Conservation (phyloP, 2,888 invertebrate species). For the Lissocephala sabroskyi region DNA sequence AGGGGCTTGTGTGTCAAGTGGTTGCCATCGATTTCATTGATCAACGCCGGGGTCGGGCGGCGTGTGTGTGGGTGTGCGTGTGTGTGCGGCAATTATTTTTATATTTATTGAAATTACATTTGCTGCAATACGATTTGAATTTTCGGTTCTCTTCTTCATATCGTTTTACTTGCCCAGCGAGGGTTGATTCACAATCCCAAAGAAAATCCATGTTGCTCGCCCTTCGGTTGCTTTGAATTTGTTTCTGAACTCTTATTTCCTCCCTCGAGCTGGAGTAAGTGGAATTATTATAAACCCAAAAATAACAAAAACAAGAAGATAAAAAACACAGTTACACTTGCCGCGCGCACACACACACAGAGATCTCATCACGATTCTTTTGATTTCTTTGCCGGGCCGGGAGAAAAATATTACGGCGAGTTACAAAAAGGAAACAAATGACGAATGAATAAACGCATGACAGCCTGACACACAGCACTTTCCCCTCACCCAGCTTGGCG, state of each 20-base stretch:
- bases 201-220: no score
- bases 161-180: no score
- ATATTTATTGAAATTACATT: conserved; percentile 32
- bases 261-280: no score
- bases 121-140: no score
- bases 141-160: no score
- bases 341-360: conserved; percentile 17
- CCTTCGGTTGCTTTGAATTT: no score
- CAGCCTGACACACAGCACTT: conserved; percentile 39
- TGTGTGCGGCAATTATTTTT: conserved; percentile 22
- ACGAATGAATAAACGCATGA: conserved; percentile 58
- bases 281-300: no score
- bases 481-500: conserved; percentile 6
- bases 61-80: neutral
- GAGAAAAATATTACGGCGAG: conserved; percentile 29
- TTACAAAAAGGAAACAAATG: conserved; percentile 39
- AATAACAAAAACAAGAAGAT: conserved; percentile 19
- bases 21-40: conserved; percentile 3
- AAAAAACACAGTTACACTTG: conserved; percentile 3
- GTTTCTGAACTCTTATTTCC: no score
- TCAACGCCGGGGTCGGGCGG: conserved; percentile 9
- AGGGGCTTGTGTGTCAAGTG: no score
- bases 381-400: conserved; percentile 38
- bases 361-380: conserved; percentile 54
- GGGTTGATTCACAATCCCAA: no score